Conservation (phyloP, 2,113 vertebrate genomes). For the Bos indicus region DNA sequence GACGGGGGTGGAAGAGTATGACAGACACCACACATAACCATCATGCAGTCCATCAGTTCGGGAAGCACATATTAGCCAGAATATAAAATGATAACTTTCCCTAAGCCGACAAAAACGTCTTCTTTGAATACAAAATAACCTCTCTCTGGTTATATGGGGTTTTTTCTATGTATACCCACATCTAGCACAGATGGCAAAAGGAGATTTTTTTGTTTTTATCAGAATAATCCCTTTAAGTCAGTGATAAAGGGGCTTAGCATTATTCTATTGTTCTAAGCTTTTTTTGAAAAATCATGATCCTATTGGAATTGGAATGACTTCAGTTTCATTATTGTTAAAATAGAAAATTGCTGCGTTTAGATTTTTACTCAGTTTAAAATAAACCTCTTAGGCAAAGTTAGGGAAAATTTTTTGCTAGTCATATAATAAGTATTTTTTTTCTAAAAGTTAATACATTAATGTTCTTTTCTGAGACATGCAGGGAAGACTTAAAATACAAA, state of each 20-base stretch:
- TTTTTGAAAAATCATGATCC: background rate
- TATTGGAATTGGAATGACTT: background rate
- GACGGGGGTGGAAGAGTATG: background rate
- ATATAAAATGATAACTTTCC: background rate
- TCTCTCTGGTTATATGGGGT: background rate
- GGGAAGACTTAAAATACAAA: background rate
- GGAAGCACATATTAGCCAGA: background rate
- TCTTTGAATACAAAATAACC: background rate
- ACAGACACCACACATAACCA: background rate
- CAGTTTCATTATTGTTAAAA: constrained; percentile 3
- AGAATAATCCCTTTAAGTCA: background rate
- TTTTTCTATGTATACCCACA: background rate
- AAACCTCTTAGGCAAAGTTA: background rate
- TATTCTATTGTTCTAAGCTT: background rate
- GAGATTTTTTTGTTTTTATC: background rate
- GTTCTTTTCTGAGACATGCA: background rate
- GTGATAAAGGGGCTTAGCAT: background rate
- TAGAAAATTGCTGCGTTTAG: background rate
- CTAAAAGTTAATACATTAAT: background rate
- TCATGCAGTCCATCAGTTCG: background rate
- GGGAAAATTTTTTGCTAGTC: background rate
- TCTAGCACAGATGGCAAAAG: background rate
- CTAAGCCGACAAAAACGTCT: background rate
- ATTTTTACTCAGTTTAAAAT: constrained; percentile 35
- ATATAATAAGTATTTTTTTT: background rate